A percentile compares a stretch with the other conserved stretches of the same genome.
phyloP scores from a whole-genome alignment of 2,888 invertebrate species.

The Habrosyne pyritoides region DNA sequence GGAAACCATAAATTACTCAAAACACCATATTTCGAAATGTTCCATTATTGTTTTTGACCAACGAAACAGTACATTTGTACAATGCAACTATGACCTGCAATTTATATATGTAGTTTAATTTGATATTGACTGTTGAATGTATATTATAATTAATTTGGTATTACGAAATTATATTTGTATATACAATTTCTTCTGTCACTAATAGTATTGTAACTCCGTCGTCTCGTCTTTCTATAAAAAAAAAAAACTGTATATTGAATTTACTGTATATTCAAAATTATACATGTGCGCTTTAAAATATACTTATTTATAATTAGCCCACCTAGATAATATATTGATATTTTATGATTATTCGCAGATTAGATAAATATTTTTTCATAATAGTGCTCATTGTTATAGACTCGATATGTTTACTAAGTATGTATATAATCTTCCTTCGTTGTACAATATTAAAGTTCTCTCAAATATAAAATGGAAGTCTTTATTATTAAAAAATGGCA shows the following conservation, averaged over 20 bases:
- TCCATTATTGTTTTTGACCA: too few relatives aligned
- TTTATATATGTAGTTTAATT: too few relatives aligned
- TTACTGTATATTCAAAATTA: slow-evolving; percentile 54
- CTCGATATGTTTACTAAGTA: slow-evolving; percentile 23
- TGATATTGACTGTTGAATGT: too few relatives aligned
- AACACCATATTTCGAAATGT: too few relatives aligned
- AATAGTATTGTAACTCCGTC: slow-evolving; percentile 49
- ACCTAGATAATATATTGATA: slow-evolving; percentile 59
- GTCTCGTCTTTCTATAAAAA: slow-evolving; percentile 43
- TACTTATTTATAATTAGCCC: slow-evolving; percentile 47
- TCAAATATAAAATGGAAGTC: too few relatives aligned
- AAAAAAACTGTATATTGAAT: slow-evolving; percentile 52
- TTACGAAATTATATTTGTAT: slow-evolving; percentile 25
- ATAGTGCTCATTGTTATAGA: slow-evolving; percentile 67
- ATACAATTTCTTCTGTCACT: slow-evolving; percentile 41
- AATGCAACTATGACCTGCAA: too few relatives aligned
- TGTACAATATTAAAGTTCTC: slow-evolving; percentile 10
- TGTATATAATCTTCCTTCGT: slow-evolving; percentile 19
- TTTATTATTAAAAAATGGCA: background rate
- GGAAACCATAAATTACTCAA: too few relatives aligned
- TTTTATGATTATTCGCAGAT: slow-evolving; percentile 74
- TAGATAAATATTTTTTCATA: slow-evolving; percentile 78
- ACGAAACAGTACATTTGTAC: background rate
- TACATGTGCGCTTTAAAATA: slow-evolving; percentile 63
- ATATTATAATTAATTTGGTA: background rate